These are phyloP conservation scores for Napeogenes sylphis DNA, from an alignment of 2,888 invertebrate genomes.

Conservation along the genomic window DNA sequence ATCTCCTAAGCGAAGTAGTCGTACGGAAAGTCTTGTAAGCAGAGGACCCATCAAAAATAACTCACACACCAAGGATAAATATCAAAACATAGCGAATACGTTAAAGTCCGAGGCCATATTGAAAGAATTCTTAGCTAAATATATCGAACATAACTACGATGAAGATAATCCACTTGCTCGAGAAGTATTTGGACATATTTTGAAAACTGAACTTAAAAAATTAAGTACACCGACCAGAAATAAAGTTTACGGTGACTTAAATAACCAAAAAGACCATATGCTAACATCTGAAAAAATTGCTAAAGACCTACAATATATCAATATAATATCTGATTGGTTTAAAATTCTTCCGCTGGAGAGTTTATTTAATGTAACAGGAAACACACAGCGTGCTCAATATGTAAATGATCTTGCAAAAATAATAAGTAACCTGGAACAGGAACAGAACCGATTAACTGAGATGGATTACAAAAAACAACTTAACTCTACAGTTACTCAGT, in stretches of 20 bases:
- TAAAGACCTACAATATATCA: constrained; percentile 50
- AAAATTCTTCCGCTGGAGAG: constrained; percentile 35
- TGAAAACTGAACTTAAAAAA: constrained; percentile 47
- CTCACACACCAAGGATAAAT: not conserved
- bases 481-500: constrained; percentile 15
- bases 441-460: not conserved
- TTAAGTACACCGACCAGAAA: constrained; percentile 38
- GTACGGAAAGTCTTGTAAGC: not conserved
- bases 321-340: constrained; percentile 56
- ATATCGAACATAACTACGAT: constrained; percentile 46
- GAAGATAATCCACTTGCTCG: constrained; percentile 45
- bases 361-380: constrained; percentile 38
- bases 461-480: constrained; percentile 7
- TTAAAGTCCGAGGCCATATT: constrained; percentile 42
- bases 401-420: constrained; percentile 47
- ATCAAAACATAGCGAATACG: not conserved
- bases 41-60: no score
- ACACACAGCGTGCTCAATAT: constrained; percentile 44
- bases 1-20: not conserved
- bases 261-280: constrained; percentile 28
- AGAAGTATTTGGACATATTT: constrained; percentile 43
- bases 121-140: constrained; percentile 47
- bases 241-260: constrained; percentile 40
- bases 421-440: constrained; percentile 43
- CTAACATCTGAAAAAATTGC: constrained; percentile 36